These are phyloP conservation scores for Aurelia aurita complex sp. Pacific DNA, from an alignment of 30 jellyfish, hydroid and myxozoan genomes.

Conservation along the genomic window DNA sequence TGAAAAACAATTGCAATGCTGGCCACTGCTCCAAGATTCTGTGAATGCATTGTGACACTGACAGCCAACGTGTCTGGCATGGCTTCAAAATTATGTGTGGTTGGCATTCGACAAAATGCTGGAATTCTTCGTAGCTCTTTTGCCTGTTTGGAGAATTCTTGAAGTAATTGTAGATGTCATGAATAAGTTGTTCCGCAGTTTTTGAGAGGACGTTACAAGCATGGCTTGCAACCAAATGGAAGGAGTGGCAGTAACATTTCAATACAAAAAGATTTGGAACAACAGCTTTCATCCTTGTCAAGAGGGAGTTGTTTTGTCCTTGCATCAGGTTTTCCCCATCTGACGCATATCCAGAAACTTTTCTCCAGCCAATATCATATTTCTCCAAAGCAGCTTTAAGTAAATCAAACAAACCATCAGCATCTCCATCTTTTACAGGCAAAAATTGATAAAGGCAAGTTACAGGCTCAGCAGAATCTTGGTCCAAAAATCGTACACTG, in stretches of 20 bases:
- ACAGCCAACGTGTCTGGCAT: conserved; percentile 40
- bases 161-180: conserved; percentile 33
- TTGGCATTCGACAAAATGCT: conserved; percentile 29
- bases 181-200: conserved; percentile 47
- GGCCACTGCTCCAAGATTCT: conserved; percentile 58
- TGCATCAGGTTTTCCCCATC: conserved; percentile 60
- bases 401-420: conserved; percentile 24
- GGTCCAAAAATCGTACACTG: conserved; percentile 14
- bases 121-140: conserved; percentile 35
- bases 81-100: conserved; percentile 35
- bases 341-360: conserved; percentile 52
- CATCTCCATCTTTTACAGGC: conserved; percentile 38
- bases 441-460: conserved; percentile 29
- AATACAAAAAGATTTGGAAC: conserved; percentile 24
- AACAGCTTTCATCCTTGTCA: conserved; percentile 37
- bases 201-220: conserved; percentile 35
- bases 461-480: background rate
- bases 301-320: conserved; percentile 22
- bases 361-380: conserved; percentile 23
- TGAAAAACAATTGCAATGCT: conserved; percentile 39
- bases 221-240: conserved; percentile 56
- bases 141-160: conserved; percentile 30
- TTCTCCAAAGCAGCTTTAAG: conserved; percentile 6
- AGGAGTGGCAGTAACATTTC: conserved; percentile 41
- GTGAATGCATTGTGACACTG: conserved; percentile 14